Conservation (phyloP, 2,888 invertebrate species). For the Microctonus hyperodae region DNA sequence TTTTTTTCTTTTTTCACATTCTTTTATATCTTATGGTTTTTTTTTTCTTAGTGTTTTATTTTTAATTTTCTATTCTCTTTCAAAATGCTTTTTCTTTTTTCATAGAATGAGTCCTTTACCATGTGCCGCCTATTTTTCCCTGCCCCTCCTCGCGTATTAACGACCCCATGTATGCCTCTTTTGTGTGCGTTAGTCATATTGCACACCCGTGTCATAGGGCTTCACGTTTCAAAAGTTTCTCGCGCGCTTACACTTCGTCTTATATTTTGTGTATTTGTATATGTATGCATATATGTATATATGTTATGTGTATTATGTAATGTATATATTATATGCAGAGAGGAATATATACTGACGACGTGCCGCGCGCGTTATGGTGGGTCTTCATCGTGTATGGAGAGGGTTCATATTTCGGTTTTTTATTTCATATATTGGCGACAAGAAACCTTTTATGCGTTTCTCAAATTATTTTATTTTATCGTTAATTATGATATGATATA, state of each 20-base stretch:
- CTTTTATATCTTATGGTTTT: neutral
- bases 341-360: slow-evolving; percentile 21
- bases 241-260: slow-evolving; percentile 20
- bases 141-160: neutral
- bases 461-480: neutral
- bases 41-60: neutral
- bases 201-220: slow-evolving; percentile 25
- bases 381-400: slow-evolving; percentile 14
- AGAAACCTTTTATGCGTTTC: neutral
- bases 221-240: slow-evolving; percentile 32
- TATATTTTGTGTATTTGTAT: neutral
- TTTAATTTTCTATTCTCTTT: slow-evolving; percentile 1
- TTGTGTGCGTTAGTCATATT: slow-evolving; percentile 1
- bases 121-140: slow-evolving; percentile 1
- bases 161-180: neutral
- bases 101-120: neutral
- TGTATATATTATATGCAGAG: slow-evolving; percentile 21
- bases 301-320: neutral
- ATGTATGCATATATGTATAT: neutral
- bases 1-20: slow-evolving; percentile 6
- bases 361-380: slow-evolving; percentile 7
- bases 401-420: slow-evolving; percentile 25
- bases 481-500: neutral
- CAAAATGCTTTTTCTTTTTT: neutral
- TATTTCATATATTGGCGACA: slow-evolving; percentile 21